Percentiles rank a stretch among this genome's conserved stretches.
Conservation (phyloP, 2,113 vertebrate genomes). For the Chionomys nivalis region DNA sequence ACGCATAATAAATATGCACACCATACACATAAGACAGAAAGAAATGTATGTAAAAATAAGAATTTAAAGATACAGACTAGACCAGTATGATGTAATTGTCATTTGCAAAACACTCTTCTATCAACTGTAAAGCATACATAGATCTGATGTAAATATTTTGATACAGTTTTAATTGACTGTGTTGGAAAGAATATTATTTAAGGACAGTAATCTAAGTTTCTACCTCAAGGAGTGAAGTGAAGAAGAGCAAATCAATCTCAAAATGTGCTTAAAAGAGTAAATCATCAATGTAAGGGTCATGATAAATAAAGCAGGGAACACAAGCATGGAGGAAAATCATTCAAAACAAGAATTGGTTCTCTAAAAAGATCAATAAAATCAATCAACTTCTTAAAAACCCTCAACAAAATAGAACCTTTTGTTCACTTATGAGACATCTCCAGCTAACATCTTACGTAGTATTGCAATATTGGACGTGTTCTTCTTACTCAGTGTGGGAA, state of each 20-base stretch:
- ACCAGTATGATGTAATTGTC: neutral
- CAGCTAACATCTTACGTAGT: neutral
- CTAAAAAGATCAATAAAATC: neutral
- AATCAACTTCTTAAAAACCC: neutral
- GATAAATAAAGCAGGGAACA: neutral
- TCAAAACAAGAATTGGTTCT: neutral
- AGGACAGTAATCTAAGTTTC: neutral
- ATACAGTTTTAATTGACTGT: neutral
- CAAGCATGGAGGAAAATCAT: neutral
- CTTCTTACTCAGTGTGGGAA: neutral
- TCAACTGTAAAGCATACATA: neutral
- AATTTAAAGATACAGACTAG: neutral
- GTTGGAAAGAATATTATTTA: neutral
- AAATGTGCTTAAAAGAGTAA: neutral
- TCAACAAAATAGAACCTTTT: neutral
- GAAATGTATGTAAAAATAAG: neutral
- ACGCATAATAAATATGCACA: neutral
- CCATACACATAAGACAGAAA: neutral
- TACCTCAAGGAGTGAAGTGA: neutral
- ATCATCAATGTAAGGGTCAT: neutral
- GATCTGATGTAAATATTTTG: neutral
- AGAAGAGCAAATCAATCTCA: neutral
- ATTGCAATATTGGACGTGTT: neutral
- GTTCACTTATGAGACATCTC: neutral
- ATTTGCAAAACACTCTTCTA: neutral